Evolutionary conservation across 2,888 invertebrate genomes (phyloP), one percentile per base, ranked within the genome.

Genomic region (Alloplasta piceator): DNA sequence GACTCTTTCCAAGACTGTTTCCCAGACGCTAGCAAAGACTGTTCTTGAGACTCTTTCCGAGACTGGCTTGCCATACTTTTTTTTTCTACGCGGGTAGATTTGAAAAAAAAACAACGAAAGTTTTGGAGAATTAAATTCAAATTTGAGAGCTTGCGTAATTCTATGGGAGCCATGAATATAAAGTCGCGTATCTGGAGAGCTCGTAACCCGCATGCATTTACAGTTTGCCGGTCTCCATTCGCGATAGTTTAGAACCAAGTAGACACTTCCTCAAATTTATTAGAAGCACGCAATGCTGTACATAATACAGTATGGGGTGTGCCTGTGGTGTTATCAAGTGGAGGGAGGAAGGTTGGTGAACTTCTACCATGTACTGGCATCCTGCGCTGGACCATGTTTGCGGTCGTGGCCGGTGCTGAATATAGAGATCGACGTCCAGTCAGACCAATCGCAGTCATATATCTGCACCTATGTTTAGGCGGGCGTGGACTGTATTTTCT

Each of bases 371-470:
- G 82, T 85, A 85, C 83, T 84, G 85, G 85, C 85, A 82, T 83
- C 80, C 82, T 83, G 73, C 79, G 84, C 84, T 73, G 83, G 87
- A 86, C 86, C 86, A 78, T 89, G 89, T 89, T 89, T 89, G 89
- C 85, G 88, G 88, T 86, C 84, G 84, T 84, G 86, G 84, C 87
- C 82, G 87, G 82, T 88, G 87, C 82, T 71, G 84, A 79, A 85
- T 86, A 86, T 86, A 85, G 86, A 80, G 84, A 84, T 82, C 83
- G 83, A 85, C 76, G 82, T 77, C 72, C 84, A 80, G 78, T 84
- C 80, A 82, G 82, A 81, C 83, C 66, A 71, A 71, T 66, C 75
- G 76, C 81, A 56, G 56, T 63, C 78, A 79, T 84, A 83, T 85
- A 83, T 55, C 74, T 73, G 63, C 83, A 81, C 85, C 85, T 86